Conservation (phyloP, 2,113 vertebrate genomes). For the Mungos mungo region DNA sequence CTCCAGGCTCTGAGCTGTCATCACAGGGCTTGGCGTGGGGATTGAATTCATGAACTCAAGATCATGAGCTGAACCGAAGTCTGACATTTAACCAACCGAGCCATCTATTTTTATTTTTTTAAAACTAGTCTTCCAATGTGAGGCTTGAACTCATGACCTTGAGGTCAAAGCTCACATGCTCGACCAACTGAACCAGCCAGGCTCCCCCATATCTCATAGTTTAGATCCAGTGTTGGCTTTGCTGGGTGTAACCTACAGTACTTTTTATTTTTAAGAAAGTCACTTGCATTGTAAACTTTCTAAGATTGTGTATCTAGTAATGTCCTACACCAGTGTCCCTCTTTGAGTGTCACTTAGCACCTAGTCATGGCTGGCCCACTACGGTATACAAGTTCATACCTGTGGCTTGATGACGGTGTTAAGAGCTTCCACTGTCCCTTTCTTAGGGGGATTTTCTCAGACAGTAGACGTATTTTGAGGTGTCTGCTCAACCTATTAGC, state of each 20-base stretch:
- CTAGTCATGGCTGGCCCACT: neutral
- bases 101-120: neutral
- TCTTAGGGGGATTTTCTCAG: neutral
- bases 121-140: neutral
- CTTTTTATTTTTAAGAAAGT: neutral
- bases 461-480: neutral
- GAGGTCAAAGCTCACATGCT: neutral
- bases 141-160: neutral
- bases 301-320: neutral
- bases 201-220: neutral
- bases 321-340: neutral
- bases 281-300: neutral
- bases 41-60: too few species aligned
- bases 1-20: too few species aligned
- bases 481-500: neutral
- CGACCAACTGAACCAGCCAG: neutral
- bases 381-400: neutral
- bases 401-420: neutral
- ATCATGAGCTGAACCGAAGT: too few species aligned
- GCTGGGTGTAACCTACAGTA: neutral
- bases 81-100: too few species aligned
- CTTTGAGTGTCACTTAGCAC: neutral
- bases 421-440: neutral
- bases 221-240: neutral
- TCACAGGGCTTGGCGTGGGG: too few species aligned